A percentile compares a stretch with the other conserved stretches of the same genome.
Evolutionary conservation across 2,113 vertebrate genomes (phyloP).

Genomic region (Sphyrna mokarran): DNA sequence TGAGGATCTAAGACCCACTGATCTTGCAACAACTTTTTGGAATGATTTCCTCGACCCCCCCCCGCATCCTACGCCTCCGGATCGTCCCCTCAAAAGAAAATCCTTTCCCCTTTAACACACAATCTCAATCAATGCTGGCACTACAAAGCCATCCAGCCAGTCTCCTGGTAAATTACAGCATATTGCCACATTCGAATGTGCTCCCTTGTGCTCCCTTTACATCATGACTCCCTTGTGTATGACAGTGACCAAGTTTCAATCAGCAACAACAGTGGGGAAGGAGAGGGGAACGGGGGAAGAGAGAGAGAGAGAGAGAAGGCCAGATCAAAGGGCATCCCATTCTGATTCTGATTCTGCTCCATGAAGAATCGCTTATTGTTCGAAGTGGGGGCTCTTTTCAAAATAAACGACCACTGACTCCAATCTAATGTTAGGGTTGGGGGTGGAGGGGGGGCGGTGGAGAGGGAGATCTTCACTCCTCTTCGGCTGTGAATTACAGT

Average conservation of each 20-base stretch:
- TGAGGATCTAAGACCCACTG: slow-evolving; percentile 71
- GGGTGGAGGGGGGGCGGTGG: too few species aligned
- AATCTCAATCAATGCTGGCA: slow-evolving; percentile 74
- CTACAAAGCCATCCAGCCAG: slow-evolving; percentile 77
- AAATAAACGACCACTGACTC: slow-evolving; percentile 67
- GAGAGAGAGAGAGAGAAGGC: slow-evolving; percentile 26
- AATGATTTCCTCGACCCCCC: too few species aligned
- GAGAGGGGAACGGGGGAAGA: not conserved
- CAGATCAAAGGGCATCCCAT: slow-evolving; percentile 86
- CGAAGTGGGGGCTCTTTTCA: slow-evolving; percentile 56
- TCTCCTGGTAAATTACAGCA: slow-evolving; percentile 80
- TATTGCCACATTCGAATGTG: slow-evolving; percentile 93
- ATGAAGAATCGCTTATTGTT: slow-evolving; percentile 96
- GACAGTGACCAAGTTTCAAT: slow-evolving; percentile 97
- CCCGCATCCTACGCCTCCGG: not conserved
- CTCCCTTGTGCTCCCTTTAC: slow-evolving; percentile 73
- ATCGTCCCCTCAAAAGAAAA: slow-evolving; percentile 46
- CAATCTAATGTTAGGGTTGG: slow-evolving; percentile 62
- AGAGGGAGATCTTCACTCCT: slow-evolving; percentile 50
- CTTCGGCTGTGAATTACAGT: slow-evolving; percentile 42
- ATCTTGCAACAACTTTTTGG: slow-evolving; percentile 69
- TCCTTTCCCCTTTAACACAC: slow-evolving; percentile 57
- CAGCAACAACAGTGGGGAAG: slow-evolving; percentile 81
- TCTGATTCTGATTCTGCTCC: slow-evolving; percentile 93
- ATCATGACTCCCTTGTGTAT: slow-evolving; percentile 77